Evolutionary conservation across 2,888 invertebrate genomes (phyloP), one percentile per base, ranked within the genome.

Genomic region (Drosophila borborema): DNA sequence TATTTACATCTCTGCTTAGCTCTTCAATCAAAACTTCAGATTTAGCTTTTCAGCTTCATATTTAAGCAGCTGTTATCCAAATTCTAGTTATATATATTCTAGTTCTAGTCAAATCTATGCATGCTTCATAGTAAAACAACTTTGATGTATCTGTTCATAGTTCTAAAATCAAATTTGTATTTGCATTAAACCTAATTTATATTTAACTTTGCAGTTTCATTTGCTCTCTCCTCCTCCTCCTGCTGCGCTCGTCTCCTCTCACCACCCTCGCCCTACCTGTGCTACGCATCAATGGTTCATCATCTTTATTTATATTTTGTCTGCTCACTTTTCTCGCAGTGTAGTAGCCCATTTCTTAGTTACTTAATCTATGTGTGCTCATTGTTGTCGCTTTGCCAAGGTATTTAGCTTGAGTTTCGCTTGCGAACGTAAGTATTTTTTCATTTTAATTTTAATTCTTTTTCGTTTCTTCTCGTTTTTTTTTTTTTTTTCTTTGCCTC

Each of bases 361-460:
- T 87, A 89, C 89, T 87, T 87, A 87, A 89, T 87, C 85, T 80
- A 70, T 80, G 68, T 80, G 72, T 66, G 71, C 82, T 76, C 86
- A 82, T 87, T 85, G 86, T 72, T 87, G 87, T 89, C 87, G 89
- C 74, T 73, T 79, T 89, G 89, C 89, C 87, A 89, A 87, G 80
- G 89, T 85, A 89, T 87, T 84, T 85, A 76, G 68, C 74, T 78
- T 77, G 64, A 66, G 66, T 77, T 74, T 71, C 75, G 69, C 66
- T 69, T 80, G 86, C 83, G 53, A 80, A 76, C 80, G 78, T 79
- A 80, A 79, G 83, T 77, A 77, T 87, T 86, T 78, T 76, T 73
- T 66, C 82, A 82, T 81, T 84, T 79, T 80, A 75, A 76, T 82
- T 83, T 72, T 68, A 70, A 80, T 81, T 74, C 73, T 55, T 41